These are phyloP conservation scores for Blastomussa wellsi DNA, from an alignment of 92 coral and sea anemone species.

Conservation along the genomic window DNA sequence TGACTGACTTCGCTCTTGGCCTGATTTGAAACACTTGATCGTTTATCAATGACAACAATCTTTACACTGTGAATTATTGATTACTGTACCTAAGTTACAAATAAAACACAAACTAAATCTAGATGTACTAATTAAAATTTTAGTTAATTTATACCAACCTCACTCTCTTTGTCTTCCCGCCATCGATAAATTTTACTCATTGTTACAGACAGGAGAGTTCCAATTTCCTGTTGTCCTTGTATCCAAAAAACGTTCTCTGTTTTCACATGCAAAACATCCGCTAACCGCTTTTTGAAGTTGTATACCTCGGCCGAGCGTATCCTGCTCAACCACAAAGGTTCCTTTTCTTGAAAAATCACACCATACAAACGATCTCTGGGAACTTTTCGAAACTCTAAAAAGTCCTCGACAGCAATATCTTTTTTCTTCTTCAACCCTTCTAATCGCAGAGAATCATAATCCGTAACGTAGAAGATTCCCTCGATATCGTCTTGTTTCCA, in stretches of 20 bases:
- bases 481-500: slow-evolving; percentile 72
- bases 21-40: no score
- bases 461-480: slow-evolving; percentile 71
- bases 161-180: slow-evolving; percentile 73
- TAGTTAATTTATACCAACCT: slow-evolving; percentile 42
- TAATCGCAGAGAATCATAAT: slow-evolving; percentile 63
- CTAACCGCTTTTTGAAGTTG: slow-evolving; percentile 80
- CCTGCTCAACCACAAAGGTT: slow-evolving; percentile 74
- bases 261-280: slow-evolving; percentile 56
- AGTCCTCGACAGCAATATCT: slow-evolving; percentile 73
- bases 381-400: slow-evolving; percentile 52
- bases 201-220: slow-evolving; percentile 44
- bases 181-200: slow-evolving; percentile 68
- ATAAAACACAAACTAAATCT: no score
- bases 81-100: no score
- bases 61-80: not conserved
- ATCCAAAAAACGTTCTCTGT: slow-evolving; percentile 63
- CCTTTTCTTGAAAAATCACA: slow-evolving; percentile 66
- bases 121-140: not conserved
- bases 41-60: not conserved
- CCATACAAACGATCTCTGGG: slow-evolving; percentile 59
- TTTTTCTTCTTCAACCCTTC: slow-evolving; percentile 67
- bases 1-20: no score
- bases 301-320: slow-evolving; percentile 77
- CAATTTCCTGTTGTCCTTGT: slow-evolving; percentile 35